Percentiles rank a stretch among this genome's conserved stretches.
phyloP scores from a whole-genome alignment of 1,140 invertebrate genomes.

The Semibalanus balanoides region DNA sequence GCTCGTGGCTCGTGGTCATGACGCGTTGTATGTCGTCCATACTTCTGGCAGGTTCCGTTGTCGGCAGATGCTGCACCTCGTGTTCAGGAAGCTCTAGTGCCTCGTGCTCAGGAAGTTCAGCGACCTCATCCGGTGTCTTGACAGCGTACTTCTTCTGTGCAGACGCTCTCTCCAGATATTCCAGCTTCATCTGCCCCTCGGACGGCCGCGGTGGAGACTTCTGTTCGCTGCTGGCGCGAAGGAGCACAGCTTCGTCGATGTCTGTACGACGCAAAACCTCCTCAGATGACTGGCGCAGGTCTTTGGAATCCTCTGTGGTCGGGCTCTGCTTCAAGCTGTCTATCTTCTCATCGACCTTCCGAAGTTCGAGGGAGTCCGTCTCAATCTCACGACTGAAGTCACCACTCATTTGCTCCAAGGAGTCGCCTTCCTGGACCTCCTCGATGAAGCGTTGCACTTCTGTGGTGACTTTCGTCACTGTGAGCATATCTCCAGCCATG shows the following conservation, averaged over 20 bases:
- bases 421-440: background rate
- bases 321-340: background rate
- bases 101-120: conserved; percentile 25
- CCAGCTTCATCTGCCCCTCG: conserved; percentile 7
- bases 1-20: background rate
- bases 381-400: background rate
- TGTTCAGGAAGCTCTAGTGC: conserved; percentile 21
- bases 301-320: background rate
- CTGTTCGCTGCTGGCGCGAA: background rate
- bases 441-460: background rate
- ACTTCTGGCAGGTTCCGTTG: conserved; percentile 7
- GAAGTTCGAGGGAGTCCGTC: background rate
- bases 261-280: background rate
- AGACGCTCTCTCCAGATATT: background rate
- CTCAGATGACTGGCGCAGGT: conserved; percentile 8
- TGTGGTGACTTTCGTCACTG: background rate
- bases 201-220: background rate
- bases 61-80: conserved; percentile 15
- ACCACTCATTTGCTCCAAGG: background rate
- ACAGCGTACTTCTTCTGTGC: conserved; percentile 13
- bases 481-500: background rate
- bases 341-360: background rate
- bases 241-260: conserved; percentile 6
- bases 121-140: conserved; percentile 27
- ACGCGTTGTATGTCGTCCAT: no score